These are phyloP conservation scores for Bovichtus variegatus DNA, from an alignment of 2,797 vertebrate genomes.

Conservation along the genomic window DNA sequence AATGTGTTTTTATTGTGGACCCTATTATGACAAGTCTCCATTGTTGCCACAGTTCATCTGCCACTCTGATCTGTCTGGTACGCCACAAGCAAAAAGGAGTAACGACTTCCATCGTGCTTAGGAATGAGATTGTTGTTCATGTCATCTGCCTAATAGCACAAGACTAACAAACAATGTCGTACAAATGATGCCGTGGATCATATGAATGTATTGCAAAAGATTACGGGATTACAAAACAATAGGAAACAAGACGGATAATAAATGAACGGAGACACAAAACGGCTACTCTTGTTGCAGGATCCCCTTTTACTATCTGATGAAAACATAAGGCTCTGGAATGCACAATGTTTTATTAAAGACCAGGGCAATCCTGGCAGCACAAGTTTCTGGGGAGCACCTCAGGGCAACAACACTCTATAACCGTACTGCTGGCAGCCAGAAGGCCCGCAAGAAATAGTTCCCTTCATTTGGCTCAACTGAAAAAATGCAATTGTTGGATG, in stretches of 20 bases:
- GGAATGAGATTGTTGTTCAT: conserved; percentile 4
- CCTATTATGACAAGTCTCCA: conserved; percentile 12
- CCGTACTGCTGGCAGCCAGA: conserved; percentile 13
- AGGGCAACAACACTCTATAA: conserved; percentile 42
- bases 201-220: conserved; percentile 29
- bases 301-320: neutral
- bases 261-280: conserved; percentile 23
- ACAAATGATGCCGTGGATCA: conserved; percentile 15
- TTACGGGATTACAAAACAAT: conserved; percentile 52
- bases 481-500: conserved; percentile 10
- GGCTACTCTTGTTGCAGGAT: neutral
- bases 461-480: conserved; percentile 25
- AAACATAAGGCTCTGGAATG: neutral
- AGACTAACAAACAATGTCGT: conserved; percentile 8
- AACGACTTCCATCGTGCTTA: neutral
- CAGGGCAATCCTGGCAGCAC: conserved; percentile 25
- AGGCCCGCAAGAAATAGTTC: neutral
- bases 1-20: conserved; percentile 1
- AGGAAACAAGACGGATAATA: conserved; percentile 39
- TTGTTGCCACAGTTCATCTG: conserved; percentile 41
- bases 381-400: conserved; percentile 47
- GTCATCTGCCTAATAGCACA: conserved; percentile 7
- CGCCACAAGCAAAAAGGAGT: neutral
- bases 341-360: conserved; percentile 43
- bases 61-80: conserved; percentile 5